Evolutionary conservation across 2,888 invertebrate species (phyloP).

Genomic region (Corythucha ciliata): DNA sequence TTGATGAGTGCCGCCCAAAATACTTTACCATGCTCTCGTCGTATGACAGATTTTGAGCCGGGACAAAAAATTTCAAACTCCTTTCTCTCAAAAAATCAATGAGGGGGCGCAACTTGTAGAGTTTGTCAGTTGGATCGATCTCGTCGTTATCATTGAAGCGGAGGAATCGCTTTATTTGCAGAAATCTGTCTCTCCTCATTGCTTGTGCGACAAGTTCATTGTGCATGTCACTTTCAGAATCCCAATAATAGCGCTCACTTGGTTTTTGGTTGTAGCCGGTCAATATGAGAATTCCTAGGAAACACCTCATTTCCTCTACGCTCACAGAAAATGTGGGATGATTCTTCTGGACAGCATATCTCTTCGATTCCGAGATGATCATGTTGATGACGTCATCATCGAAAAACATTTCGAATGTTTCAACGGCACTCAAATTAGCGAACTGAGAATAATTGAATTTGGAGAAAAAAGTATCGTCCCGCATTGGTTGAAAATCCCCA

Average conservation of each 20-base stretch:
- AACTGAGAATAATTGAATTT: too few relatives aligned
- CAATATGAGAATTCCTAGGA: slow-evolving; percentile 31
- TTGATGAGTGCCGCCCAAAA: slow-evolving; percentile 35
- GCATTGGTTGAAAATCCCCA: too few relatives aligned
- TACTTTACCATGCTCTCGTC: slow-evolving; percentile 39
- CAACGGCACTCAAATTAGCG: too few relatives aligned
- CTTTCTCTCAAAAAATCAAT: slow-evolving; percentile 31
- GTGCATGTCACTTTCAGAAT: slow-evolving; percentile 28
- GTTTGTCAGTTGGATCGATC: slow-evolving; percentile 33
- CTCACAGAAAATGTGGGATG: too few relatives aligned
- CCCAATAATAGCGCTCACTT: slow-evolving; percentile 32
- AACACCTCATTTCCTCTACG: too few relatives aligned
- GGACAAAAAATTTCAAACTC: slow-evolving; percentile 30
- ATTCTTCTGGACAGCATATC: too few relatives aligned
- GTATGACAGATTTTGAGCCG: slow-evolving; percentile 31
- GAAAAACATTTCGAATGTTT: too few relatives aligned
- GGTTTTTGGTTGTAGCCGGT: slow-evolving; percentile 33
- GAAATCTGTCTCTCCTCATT: slow-evolving; percentile 34
- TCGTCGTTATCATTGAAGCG: slow-evolving; percentile 34
- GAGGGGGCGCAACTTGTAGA: slow-evolving; percentile 34
- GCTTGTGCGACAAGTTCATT: slow-evolving; percentile 28
- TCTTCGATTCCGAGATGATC: too few relatives aligned
- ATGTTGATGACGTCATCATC: too few relatives aligned
- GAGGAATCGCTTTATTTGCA: slow-evolving; percentile 33
- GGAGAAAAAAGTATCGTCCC: too few relatives aligned